phyloP scores from a whole-genome alignment of 1,140 invertebrate genomes.

The Chelonus insularis region DNA sequence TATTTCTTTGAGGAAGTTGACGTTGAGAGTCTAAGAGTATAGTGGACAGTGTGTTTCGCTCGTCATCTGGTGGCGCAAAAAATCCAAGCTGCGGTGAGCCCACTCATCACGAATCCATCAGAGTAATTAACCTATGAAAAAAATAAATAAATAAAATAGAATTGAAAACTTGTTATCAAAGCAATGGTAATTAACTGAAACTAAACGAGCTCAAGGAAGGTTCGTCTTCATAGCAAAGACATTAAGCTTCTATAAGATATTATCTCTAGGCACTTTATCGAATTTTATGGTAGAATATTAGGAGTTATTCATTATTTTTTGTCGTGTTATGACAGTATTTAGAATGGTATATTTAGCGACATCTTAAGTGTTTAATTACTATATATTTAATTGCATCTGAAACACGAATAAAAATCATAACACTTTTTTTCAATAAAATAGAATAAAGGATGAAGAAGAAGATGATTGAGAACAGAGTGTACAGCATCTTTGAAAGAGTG shows the following conservation, averaged over 20 bases:
- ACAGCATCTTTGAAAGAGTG: neutral
- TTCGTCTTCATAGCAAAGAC: neutral
- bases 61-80: neutral
- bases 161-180: conserved; percentile 30
- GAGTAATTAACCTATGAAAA: conserved; percentile 24
- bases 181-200: conserved; percentile 23
- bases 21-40: no score
- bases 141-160: conserved; percentile 12
- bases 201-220: conserved; percentile 1
- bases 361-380: neutral
- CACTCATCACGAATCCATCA: conserved; percentile 31
- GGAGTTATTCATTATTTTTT: neutral
- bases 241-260: neutral
- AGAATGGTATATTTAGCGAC: neutral
- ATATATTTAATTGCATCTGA: no score
- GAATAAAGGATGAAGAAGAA: neutral
- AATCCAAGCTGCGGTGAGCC: conserved; percentile 4
- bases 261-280: neutral
- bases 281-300: conserved; percentile 6
- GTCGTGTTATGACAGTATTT: neutral
- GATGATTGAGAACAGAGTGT: neutral
- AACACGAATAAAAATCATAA: no score
- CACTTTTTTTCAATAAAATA: no score
- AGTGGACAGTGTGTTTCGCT: no score
- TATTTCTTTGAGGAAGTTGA: neutral